Conservation (phyloP, 2,888 invertebrate species). For the Trypoxylon attenuatum region DNA sequence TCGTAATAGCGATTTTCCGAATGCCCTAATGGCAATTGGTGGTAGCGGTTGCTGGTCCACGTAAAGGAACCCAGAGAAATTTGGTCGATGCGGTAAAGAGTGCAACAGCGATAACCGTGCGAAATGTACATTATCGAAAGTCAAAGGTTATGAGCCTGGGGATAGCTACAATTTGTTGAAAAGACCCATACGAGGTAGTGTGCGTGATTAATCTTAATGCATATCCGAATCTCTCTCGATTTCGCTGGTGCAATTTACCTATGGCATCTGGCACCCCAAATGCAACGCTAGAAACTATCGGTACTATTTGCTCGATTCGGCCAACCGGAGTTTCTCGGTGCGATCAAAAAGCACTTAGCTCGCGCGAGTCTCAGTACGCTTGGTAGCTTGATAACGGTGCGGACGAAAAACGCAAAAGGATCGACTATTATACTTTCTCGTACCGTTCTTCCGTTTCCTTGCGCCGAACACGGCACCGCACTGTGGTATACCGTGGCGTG, state of each 20-base stretch:
- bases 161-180: slow-evolving; percentile 60
- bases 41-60: too few relatives aligned
- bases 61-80: too few relatives aligned
- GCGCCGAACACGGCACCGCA: not conserved
- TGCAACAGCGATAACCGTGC: too few relatives aligned
- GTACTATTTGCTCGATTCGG: not conserved
- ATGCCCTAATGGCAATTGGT: too few relatives aligned
- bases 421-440: slow-evolving; percentile 42
- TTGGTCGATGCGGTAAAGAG: too few relatives aligned
- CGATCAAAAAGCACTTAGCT: slow-evolving; percentile 16
- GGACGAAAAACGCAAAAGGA: slow-evolving; percentile 31
- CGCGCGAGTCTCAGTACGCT: too few relatives aligned
- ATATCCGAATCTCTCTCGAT: slow-evolving; percentile 50
- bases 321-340: not conserved
- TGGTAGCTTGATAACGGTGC: too few relatives aligned
- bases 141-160: slow-evolving; percentile 28
- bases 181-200: slow-evolving; percentile 61
- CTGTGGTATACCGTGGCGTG: too few relatives aligned
- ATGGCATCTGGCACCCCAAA: too few relatives aligned
- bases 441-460: slow-evolving; percentile 6
- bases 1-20: too few relatives aligned
- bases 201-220: slow-evolving; percentile 66
- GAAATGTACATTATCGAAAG: too few relatives aligned
- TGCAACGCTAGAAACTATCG: slow-evolving; percentile 19
- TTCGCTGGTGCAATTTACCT: too few relatives aligned